A percentile compares a stretch with the other conserved stretches of the same genome.
These are phyloP conservation scores for Coregonus sp. DNA, from an alignment of 2,797 vertebrate species.

Conservation along the genomic window DNA sequence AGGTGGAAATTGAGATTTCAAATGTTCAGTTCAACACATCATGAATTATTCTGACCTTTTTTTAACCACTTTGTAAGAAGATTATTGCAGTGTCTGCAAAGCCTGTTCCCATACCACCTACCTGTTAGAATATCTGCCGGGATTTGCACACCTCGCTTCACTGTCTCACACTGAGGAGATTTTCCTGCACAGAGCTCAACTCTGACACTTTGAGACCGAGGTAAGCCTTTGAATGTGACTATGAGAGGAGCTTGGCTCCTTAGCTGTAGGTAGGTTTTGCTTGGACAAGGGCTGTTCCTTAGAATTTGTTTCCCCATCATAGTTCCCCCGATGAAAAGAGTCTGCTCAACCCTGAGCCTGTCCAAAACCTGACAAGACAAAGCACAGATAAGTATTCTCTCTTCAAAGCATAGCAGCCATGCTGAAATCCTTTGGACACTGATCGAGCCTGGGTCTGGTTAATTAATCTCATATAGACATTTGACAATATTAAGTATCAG, in stretches of 20 bases:
- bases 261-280: neutral
- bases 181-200: neutral
- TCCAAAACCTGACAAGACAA: slow-evolving; percentile 23
- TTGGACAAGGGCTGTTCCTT: neutral
- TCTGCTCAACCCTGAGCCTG: slow-evolving; percentile 20
- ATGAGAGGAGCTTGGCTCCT: neutral
- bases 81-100: neutral
- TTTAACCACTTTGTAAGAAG: neutral
- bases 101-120: neutral
- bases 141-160: neutral
- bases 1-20: neutral
- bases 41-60: neutral
- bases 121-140: neutral
- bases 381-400: neutral
- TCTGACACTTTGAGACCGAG: neutral
- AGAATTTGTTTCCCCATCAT: neutral
- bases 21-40: neutral
- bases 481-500: neutral
- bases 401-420: neutral
- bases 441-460: neutral
- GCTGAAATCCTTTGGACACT: neutral
- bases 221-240: neutral
- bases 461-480: neutral
- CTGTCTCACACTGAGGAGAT: neutral
- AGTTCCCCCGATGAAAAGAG: slow-evolving; percentile 10